phyloP scores from a whole-genome alignment of 1,140 invertebrate species.

The Leptestheria dahalacensis region DNA sequence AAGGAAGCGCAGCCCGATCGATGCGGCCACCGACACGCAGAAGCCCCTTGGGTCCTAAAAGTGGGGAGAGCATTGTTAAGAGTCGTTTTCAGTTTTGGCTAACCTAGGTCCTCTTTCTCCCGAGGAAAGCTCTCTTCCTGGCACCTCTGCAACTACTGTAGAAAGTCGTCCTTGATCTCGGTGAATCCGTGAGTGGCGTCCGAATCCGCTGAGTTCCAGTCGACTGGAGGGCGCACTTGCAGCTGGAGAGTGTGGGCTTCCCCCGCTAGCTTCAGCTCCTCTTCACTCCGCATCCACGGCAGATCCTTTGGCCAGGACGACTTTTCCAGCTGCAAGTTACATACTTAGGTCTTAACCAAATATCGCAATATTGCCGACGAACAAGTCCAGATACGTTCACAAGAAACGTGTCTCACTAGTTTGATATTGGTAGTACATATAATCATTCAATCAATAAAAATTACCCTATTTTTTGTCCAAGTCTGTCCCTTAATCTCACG shows the following conservation, averaged over 20 bases:
- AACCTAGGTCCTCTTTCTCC: background rate
- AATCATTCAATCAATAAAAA: conserved; percentile 1
- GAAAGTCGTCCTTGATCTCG: background rate
- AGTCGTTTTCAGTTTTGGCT: background rate
- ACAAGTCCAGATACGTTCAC: no score
- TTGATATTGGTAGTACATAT: no score
- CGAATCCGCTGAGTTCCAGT: background rate
- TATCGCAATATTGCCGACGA: no score
- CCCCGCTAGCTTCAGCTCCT: background rate
- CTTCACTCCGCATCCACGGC: background rate
- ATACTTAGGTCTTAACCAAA: no score
- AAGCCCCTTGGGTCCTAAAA: background rate
- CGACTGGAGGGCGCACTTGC: background rate
- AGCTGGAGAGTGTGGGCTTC: background rate
- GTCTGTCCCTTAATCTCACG: no score
- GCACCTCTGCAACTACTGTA: background rate
- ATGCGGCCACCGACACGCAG: conserved; percentile 3
- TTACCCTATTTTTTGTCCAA: background rate
- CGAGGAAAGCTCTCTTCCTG: background rate
- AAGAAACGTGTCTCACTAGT: no score
- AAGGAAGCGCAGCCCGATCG: background rate
- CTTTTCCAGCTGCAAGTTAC: background rate
- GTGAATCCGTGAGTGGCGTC: background rate
- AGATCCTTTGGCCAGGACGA: background rate
- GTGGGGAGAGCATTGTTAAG: background rate